A percentile compares a stretch with the other conserved stretches of the same genome.
These are phyloP conservation scores for Palythoa caribaeorum DNA, from an alignment of 92 coral and sea anemone genomes.

Conservation along the genomic window DNA sequence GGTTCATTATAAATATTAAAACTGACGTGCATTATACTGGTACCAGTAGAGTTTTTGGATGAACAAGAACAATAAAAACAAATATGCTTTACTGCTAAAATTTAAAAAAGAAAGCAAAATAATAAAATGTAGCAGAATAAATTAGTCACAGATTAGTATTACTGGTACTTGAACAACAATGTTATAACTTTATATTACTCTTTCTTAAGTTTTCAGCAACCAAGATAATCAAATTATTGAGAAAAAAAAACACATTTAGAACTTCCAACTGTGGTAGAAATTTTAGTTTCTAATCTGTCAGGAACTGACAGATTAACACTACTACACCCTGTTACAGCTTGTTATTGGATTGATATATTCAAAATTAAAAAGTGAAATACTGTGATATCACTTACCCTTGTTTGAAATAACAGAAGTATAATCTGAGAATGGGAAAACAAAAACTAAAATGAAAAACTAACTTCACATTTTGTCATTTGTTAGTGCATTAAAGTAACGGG, in stretches of 20 bases:
- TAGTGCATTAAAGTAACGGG: not conserved
- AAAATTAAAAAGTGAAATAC: not conserved
- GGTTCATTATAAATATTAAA: not conserved
- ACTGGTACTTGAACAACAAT: not conserved
- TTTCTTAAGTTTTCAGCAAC: too few relatives aligned
- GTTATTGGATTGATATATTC: not conserved
- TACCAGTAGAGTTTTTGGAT: not conserved
- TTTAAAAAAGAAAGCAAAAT: not conserved
- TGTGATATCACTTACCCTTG: conserved; percentile 49
- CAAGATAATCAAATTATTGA: too few relatives aligned
- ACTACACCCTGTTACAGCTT: not conserved
- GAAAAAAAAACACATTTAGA: too few relatives aligned
- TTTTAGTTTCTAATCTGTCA: not conserved
- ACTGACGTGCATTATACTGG: not conserved
- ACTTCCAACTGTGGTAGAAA: too few relatives aligned
- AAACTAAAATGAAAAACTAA: not conserved
- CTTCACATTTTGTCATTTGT: not conserved
- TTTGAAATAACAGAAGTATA: conserved; percentile 65
- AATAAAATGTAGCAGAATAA: not conserved
- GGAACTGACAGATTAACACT: not conserved
- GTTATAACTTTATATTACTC: too few relatives aligned
- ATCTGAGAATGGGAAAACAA: conserved; percentile 36
- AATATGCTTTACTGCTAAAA: not conserved
- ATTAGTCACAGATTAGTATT: not conserved
- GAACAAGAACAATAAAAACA: not conserved